Evolutionary conservation across 2,113 vertebrate genomes (phyloP), one percentile per base, ranked within the genome.

Genomic region (Caranx melampygus): DNA sequence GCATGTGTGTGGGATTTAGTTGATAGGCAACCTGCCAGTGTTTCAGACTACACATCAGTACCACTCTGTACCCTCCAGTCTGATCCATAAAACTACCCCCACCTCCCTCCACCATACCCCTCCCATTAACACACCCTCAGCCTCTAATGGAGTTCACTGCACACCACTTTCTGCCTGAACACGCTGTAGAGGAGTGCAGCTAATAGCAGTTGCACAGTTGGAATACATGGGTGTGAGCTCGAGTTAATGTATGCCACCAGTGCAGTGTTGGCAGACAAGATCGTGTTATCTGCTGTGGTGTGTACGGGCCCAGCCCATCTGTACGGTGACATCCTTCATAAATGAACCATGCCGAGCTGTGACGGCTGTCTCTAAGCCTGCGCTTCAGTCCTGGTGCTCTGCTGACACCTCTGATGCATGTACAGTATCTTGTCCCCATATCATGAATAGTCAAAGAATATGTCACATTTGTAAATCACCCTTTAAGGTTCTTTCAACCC

Each of bases 191-290:
- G 45, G 77, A 82, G 85, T 76, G 81, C 77, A 67, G 79, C 85
- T 88, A 94, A 91, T 87, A 89, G 88, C 62, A 57, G 79, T 31
- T 45, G 76, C 73, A 75, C 83, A 68, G 87, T 78, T 70, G 77
- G 87, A 90, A 84, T 86, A 90, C 87, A 87, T 79, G 89, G 86
- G 84, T 93, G 91, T 90, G 85, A 89, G 86, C 81, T 73, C 8
- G 60, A 84, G 82, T 85, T 92, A 91, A 91, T 91, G 87, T 85
- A 90, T 88, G 90, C 82, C 73, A 61, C 87, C 75, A 63, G 77
- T 84, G 85, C 70, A 37, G 88, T 74, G 92, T 92, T 94, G 92
- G 92, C 92, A 93, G 92, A 92, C 81, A 31, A 68, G 75, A 69
- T 75, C 12, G 49, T 89, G 88, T 87, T 87, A 72, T 88, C 70